Percentiles rank a stretch among this genome's conserved stretches.
These are phyloP conservation scores for Microtus montanus DNA, from an alignment of 2,113 vertebrate genomes.

Conservation along the genomic window DNA sequence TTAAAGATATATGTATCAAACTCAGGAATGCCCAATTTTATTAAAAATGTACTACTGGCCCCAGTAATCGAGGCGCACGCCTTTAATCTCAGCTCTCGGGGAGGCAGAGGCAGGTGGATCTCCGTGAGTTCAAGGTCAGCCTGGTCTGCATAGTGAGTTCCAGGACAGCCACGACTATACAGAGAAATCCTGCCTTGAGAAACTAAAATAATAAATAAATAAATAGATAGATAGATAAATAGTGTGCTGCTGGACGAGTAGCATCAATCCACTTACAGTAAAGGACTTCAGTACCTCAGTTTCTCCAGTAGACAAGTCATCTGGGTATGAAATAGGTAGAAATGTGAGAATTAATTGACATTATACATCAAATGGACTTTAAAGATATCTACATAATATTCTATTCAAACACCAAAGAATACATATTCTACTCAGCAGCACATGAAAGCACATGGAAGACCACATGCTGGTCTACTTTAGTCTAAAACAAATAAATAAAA, in stretches of 20 bases:
- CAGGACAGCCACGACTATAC: neutral
- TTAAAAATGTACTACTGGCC: too few species aligned
- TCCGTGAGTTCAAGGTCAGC: neutral
- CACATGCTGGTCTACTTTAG: neutral
- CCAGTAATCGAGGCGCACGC: neutral
- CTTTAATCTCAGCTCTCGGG: neutral
- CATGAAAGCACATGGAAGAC: neutral
- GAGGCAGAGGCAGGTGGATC: neutral
- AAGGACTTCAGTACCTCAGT: neutral
- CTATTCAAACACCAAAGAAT: neutral
- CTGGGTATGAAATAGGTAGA: neutral
- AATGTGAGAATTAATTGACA: neutral
- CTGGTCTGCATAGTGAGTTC: neutral
- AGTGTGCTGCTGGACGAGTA: neutral
- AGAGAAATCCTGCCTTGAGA: neutral
- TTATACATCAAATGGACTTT: neutral
- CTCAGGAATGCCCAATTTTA: neutral
- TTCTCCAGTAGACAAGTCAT: neutral
- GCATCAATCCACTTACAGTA: neutral
- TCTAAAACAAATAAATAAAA: neutral
- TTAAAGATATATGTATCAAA: neutral
- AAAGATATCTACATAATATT: neutral
- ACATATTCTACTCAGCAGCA: neutral
- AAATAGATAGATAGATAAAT: neutral
- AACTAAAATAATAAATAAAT: neutral